Evolutionary conservation across 92 coral and sea anemone genomes (phyloP), one percentile per base, ranked within the genome.

Genomic region (Phenganax stokvisi): DNA sequence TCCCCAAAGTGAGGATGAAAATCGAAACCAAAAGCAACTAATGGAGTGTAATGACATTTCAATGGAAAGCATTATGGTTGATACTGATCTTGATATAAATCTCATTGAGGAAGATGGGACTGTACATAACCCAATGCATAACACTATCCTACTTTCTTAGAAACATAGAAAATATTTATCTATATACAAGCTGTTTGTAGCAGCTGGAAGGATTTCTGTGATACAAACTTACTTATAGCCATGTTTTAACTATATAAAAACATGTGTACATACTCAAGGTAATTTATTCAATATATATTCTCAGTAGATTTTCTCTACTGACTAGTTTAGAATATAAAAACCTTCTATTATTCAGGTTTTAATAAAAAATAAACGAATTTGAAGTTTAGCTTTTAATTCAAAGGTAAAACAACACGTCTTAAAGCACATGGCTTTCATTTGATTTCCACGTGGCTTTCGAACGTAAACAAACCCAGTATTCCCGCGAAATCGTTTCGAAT

Each of bases 81-180:
- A 63, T 62, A 53, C 53, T 7, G 83, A 79, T 31, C 74, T 79
- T 12, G 83, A 79, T 65, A 64, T 79, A 63, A 79, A 79, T 47
- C 74, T 79, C 72, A 79, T 79, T n/a, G 83, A 79, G 51, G 83
- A 79, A 79, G 83, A 79, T 64, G 83, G 83, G 17, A 79, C 61
- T 25, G 16, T 76, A 31, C 58, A 63, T 51, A 63, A 79, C 55
- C 52, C 67, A 17, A 62, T 31, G 20, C 83, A 63, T 52, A 79
- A 47, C 72, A 13, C 83, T 6, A 51, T 64, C 37, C 47, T 47
- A 16, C 63, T 79, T 79, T 51, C 57, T 68, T 63, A 65, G 74
- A 44, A 25, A 47, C 83, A 10, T 79, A 62, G 47, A 76, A 57
- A 77, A 30, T 37, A 62, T 63, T 79, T 79, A 79, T 59, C 62